These are phyloP conservation scores for Agrotis puta DNA, from an alignment of 2,888 invertebrate species.

Conservation along the genomic window DNA sequence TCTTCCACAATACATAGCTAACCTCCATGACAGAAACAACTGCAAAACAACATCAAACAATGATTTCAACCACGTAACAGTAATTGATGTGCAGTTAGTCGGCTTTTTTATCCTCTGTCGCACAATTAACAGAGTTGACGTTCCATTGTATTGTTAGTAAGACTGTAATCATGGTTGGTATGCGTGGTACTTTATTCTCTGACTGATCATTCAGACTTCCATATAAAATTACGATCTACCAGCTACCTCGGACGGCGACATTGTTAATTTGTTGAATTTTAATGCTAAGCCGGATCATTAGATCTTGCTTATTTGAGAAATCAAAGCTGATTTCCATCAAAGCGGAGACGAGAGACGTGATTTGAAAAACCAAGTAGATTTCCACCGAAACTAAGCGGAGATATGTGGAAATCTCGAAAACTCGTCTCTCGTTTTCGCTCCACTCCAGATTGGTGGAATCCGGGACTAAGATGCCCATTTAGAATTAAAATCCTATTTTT, in stretches of 20 bases:
- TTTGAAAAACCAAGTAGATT: too few relatives aligned
- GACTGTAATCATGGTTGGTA: conserved; percentile 53
- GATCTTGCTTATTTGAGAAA: neutral
- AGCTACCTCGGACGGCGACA: conserved; percentile 56
- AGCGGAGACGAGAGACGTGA: too few relatives aligned
- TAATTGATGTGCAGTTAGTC: conserved; percentile 66
- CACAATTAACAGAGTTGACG: conserved; percentile 61
- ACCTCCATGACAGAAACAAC: conserved; percentile 2
- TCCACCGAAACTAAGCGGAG: too few relatives aligned
- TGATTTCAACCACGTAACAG: conserved; percentile 57
- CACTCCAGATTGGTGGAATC: too few relatives aligned
- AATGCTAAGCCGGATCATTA: conserved; percentile 39
- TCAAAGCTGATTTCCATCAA: neutral
- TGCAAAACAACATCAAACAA: conserved; percentile 44
- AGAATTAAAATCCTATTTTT: too few relatives aligned
- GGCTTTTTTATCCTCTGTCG: conserved; percentile 54
- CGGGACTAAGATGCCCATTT: too few relatives aligned
- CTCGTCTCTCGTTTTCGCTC: too few relatives aligned
- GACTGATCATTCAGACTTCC: conserved; percentile 46
- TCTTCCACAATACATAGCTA: conserved; percentile 4
- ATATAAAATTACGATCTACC: conserved; percentile 59
- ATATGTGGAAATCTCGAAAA: too few relatives aligned
- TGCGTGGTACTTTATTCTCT: conserved; percentile 50
- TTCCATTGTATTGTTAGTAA: conserved; percentile 58
- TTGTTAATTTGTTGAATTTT: conserved; percentile 62